Conservation (phyloP, 2,888 invertebrate genomes). For the Drosophila rellima region DNA sequence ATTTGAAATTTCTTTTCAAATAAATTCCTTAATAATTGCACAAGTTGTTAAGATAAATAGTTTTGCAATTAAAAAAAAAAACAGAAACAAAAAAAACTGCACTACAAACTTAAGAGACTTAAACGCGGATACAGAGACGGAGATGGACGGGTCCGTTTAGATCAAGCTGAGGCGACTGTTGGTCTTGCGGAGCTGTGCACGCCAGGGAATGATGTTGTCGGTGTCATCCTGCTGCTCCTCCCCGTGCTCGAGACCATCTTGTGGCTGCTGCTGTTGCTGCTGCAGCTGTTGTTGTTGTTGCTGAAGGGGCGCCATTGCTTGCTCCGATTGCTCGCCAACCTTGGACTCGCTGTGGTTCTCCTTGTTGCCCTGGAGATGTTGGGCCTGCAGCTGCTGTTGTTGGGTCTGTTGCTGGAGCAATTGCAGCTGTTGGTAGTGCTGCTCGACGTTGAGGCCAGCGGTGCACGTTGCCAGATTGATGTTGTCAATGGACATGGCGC, state of each 20-base stretch:
- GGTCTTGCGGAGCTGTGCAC: slow-evolving; percentile 94
- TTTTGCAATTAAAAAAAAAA: slow-evolving; percentile 10
- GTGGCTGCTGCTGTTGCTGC: slow-evolving; percentile 37
- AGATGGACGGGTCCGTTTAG: slow-evolving; percentile 83
- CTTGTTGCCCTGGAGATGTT: slow-evolving; percentile 78
- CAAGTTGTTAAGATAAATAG: slow-evolving; percentile 36
- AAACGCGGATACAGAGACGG: slow-evolving; percentile 8
- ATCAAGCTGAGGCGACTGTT: slow-evolving; percentile 95
- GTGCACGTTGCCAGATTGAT: slow-evolving; percentile 86
- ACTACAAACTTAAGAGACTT: slow-evolving; percentile 42
- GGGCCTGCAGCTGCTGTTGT: slow-evolving; percentile 58
- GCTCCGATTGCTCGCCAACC: slow-evolving; percentile 15
- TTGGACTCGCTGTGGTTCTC: slow-evolving; percentile 60
- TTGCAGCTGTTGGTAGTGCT: slow-evolving; percentile 84
- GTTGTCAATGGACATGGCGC: slow-evolving; percentile 89
- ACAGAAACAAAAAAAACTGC: slow-evolving; percentile 63
- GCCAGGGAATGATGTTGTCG: slow-evolving; percentile 94
- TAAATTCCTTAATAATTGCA: slow-evolving; percentile 57
- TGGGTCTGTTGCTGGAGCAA: slow-evolving; percentile 78
- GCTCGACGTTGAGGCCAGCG: slow-evolving; percentile 71
- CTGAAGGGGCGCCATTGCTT: slow-evolving; percentile 13
- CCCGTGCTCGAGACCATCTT: slow-evolving; percentile 42
- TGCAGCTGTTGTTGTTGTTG: slow-evolving; percentile 28
- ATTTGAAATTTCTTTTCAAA: neutral
- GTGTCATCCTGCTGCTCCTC: slow-evolving; percentile 88